Percentiles rank a stretch among this genome's conserved stretches.
These are phyloP conservation scores for Microcebus tavaratra DNA, from an alignment of 2,113 vertebrate genomes.

Conservation along the genomic window DNA sequence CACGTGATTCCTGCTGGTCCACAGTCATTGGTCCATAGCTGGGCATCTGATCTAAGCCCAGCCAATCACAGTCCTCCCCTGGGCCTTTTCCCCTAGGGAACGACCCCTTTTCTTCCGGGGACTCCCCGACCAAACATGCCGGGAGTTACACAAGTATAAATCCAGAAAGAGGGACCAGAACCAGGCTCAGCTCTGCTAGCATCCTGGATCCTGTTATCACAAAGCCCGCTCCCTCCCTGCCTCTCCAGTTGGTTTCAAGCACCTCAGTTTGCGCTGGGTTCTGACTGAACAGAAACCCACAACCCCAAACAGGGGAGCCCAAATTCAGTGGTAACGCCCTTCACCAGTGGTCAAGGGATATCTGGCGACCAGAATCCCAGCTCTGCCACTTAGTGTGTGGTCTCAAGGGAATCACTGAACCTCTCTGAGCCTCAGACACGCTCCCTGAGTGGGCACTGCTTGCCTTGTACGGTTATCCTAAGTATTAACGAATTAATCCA, in stretches of 20 bases:
- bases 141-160: background rate
- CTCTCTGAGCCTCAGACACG: background rate
- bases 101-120: background rate
- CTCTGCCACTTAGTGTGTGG: background rate
- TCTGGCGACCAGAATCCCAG: background rate
- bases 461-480: rapidly evolving
- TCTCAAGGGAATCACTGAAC: background rate
- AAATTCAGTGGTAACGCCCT: background rate
- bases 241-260: background rate
- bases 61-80: background rate
- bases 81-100: background rate
- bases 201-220: background rate
- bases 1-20: background rate
- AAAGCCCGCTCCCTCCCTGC: background rate
- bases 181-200: background rate
- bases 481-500: background rate
- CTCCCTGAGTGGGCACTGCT: background rate
- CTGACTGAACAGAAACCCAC: background rate
- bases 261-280: background rate
- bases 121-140: rapidly evolving
- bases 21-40: background rate
- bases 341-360: background rate
- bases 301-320: background rate
- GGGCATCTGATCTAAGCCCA: background rate
- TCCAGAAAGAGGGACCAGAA: background rate